phyloP scores from a whole-genome alignment of 2,888 invertebrate genomes.

The Oconnorella tubifera region DNA sequence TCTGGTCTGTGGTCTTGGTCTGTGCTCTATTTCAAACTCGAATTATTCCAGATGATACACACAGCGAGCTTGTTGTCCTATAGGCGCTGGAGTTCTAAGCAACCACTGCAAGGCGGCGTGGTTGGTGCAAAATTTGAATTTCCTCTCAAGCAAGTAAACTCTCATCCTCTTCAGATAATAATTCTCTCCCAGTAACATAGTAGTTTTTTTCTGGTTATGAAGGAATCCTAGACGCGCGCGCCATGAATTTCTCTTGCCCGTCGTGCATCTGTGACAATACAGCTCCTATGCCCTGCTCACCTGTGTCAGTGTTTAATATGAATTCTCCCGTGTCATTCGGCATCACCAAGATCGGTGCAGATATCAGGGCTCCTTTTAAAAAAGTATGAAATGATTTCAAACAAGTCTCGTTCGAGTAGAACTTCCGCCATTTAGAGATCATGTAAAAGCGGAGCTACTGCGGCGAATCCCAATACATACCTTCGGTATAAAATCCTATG shows the following conservation, averaged over 20 bases:
- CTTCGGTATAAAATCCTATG: conserved; percentile 31
- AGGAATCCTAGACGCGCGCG: conserved; percentile 22
- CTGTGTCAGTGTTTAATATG: not conserved
- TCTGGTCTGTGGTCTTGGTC: no score
- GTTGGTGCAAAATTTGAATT: conserved; percentile 36
- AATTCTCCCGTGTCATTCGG: not conserved
- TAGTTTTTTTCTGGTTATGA: conserved; percentile 21
- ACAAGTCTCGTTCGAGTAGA: no score
- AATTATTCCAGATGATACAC: conserved; percentile 3
- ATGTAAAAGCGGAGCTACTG: no score
- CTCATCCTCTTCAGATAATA: conserved; percentile 32
- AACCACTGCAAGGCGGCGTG: conserved; percentile 36
- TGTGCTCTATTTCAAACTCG: conserved; percentile 5
- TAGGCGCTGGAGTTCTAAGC: conserved; percentile 23
- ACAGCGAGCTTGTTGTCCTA: conserved; percentile 23
- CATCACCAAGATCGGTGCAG: not conserved
- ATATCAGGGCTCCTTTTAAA: no score
- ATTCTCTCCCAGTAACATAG: conserved; percentile 24
- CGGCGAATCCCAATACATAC: no score
- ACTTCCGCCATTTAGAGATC: no score
- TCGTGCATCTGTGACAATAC: conserved; percentile 27
- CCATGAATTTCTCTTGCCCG: conserved; percentile 22
- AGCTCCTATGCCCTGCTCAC: conserved; percentile 9
- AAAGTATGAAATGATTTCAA: no score
- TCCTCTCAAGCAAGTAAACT: conserved; percentile 33